Evolutionary conservation across 2,797 vertebrate genomes (phyloP).

Genomic region (Danio jaintianensis): DNA sequence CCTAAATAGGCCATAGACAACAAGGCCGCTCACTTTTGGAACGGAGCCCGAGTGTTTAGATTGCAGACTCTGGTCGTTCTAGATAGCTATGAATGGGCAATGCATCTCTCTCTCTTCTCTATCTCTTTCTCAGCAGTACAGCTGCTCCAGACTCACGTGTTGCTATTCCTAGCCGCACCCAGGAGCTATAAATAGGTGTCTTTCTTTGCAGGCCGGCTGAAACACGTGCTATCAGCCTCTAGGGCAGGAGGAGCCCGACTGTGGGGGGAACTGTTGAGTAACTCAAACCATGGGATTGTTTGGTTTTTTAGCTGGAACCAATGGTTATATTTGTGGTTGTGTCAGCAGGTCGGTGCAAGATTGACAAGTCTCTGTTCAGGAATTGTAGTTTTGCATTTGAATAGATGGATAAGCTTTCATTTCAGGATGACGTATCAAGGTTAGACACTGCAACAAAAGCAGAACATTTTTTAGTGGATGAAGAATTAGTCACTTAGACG

Average conservation of each 20-base stretch:
- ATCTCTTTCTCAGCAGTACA: constrained; percentile 16
- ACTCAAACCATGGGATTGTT: constrained; percentile 48
- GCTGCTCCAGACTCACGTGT: constrained; percentile 58
- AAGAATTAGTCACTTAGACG: neutral
- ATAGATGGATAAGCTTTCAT: neutral
- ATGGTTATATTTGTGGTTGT: constrained; percentile 22
- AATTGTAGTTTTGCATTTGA: neutral
- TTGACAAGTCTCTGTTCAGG: neutral
- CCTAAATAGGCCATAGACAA: neutral
- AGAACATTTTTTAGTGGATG: neutral
- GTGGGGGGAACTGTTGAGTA: constrained; percentile 47
- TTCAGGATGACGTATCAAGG: neutral
- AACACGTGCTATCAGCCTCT: constrained; percentile 52
- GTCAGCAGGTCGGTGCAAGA: neutral
- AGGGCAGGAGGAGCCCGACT: constrained; percentile 6
- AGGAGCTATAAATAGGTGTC: constrained; percentile 63
- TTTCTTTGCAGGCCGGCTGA: constrained; percentile 51
- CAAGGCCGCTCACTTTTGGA: neutral
- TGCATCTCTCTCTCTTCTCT: constrained; percentile 31
- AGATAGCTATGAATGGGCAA: neutral
- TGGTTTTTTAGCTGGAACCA: constrained; percentile 37
- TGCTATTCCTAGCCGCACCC: constrained; percentile 61
- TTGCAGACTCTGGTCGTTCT: neutral
- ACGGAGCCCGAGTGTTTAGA: neutral
- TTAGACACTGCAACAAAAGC: neutral